Evolutionary conservation across 2,888 invertebrate genomes (phyloP), one percentile per base, ranked within the genome.

Genomic region (Bibio marci): DNA sequence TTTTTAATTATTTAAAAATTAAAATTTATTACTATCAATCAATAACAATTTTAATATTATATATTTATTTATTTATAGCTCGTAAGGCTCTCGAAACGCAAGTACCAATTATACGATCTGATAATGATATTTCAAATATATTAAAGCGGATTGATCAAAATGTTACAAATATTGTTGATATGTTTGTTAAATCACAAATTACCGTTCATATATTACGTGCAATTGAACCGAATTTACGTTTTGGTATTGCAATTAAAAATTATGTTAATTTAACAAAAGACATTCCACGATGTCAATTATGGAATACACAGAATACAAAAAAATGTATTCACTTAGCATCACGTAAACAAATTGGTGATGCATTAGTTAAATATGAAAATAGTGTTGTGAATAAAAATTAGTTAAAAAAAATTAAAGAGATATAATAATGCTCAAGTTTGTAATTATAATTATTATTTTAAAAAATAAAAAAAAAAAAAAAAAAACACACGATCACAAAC

Each of bases 191-290:
- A 30, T 67, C 71, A 37, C 66, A 71, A 46, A 53, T 62, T 22
- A 64, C 73, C 41, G 56, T 82, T 39, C 85, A 83, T 58, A 69
- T 77, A 33, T 67, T 87, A 55, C 69, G 85, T 39, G 83, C 80
- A 19, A 77, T 81, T 7, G 91, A 90, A 55, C 86, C 87, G 35
- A 76, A 76, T 46, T 62, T 88, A 28, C 54, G 62, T 18, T 58
- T 54, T 41, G 62, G 62, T 30, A 71, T 72, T 50, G 62, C 77
- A 37, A 54, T 62, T 18, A 53, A 55, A 31, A 54, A 52, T 30
- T 53, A 52, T 47, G 45, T 62, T 44, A 45, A 52, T 42, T 43
- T 46, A 40, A 40, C 40, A 13, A 39, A 41, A 10, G 45, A 48
- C 34, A 46, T 53, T 44, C 50, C 50, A 28, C 47, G 48, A 35